Evolutionary conservation across 2,113 vertebrate genomes (phyloP).

Genomic region (Terrapene triunguis): DNA sequence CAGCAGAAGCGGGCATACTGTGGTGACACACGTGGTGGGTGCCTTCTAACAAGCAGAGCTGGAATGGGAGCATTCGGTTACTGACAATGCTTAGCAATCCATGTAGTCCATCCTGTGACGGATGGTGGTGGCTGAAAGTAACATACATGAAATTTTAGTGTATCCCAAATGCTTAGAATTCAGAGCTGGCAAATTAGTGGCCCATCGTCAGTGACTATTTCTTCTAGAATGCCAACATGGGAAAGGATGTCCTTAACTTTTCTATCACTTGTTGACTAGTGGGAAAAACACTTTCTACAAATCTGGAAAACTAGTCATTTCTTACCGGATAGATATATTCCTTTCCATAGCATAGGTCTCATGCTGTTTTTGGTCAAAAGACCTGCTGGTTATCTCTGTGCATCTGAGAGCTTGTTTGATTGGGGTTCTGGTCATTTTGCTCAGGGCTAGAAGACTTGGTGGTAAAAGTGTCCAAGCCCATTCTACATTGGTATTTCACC

Average conservation of each 20-base stretch:
- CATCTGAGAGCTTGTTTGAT: neutral
- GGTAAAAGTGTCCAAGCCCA: neutral
- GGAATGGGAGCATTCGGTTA: neutral
- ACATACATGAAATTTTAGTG: neutral
- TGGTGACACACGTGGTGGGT: neutral
- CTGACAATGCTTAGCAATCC: neutral
- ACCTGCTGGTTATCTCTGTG: neutral
- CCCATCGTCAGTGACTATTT: neutral
- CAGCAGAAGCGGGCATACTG: neutral
- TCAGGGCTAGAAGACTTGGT: neutral
- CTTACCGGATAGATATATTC: neutral
- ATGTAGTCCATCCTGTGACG: neutral
- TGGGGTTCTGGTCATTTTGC: neutral
- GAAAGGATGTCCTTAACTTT: neutral
- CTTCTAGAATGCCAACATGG: neutral
- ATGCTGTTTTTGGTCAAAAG: neutral
- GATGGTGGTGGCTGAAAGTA: neutral
- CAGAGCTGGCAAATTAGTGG: neutral
- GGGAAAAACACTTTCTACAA: neutral
- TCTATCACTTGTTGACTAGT: neutral
- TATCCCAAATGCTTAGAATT: neutral
- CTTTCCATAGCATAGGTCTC: neutral
- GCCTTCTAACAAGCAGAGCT: accelerated
- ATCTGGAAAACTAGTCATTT: neutral
- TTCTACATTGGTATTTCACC: neutral